Evolutionary conservation across 1,140 invertebrate species (phyloP), one percentile per base, ranked within the genome.

Genomic region (Bicyclus anynana): DNA sequence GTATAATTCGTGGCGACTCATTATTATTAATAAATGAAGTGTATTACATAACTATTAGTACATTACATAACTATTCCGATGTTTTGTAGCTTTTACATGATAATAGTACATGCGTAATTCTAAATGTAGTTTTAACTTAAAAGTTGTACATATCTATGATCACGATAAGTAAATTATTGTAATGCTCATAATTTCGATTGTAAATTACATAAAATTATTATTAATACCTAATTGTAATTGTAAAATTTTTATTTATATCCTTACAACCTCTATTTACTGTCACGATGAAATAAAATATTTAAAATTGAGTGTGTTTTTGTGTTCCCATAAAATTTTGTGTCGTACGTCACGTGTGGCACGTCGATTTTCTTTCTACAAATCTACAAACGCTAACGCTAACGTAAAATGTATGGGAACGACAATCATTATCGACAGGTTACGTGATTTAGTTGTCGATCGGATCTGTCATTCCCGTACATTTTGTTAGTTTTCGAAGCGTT

Each of bases 171-270:
- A 40, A 40, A 16, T 14, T 40, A 40, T 65, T 75, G 47, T 73
- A 77, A 77, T 77, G 78, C 80, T 85, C 75, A 81, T 85, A 75
- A 74, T 9, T 69, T 69, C 59, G 76, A 78, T 71, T 78, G 73
- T 85, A 81, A 71, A 81, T 64, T 65, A 69, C 53, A 52, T 69
- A 26, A 56, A n/a, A 61, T 55, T 61, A 46, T 62, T 14, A 40
- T 4, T 40, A 63, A 62, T 64, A 20, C n/a, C n/a, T n/a, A n/a
- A n/a, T n/a, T n/a, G n/a, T 61, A 63, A 76, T 69, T 80, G 71
- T 82, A 82, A 69, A 78, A 75, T 72, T 77, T 75, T 69, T 79
- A 82, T 83, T 83, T 82, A 83, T 77, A 81, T 81, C 67, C 72
- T 73, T 83, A 77, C 69, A 58, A 62, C 57, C 63, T 81, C 74